A percentile compares a stretch with the other conserved stretches of the same genome.
Evolutionary conservation across 2,113 vertebrate species (phyloP).

Genomic region (Paramormyrops kingsleyae): DNA sequence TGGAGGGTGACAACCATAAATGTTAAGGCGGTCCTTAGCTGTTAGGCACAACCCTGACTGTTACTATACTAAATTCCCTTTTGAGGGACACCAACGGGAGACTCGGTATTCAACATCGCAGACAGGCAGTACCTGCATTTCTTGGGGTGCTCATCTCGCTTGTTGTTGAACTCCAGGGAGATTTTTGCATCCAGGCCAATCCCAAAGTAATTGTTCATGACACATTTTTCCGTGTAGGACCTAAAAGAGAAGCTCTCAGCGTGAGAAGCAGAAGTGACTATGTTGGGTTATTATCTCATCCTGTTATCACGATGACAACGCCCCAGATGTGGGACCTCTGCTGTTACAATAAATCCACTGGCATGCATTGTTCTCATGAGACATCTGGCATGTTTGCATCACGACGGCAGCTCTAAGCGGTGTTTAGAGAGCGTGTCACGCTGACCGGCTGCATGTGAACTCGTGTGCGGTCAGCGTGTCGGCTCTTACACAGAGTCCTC

Average conservation of each 20-base stretch:
- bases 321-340: background rate
- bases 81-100: background rate
- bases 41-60: background rate
- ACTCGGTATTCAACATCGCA: background rate
- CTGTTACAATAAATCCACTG: background rate
- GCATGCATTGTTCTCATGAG: background rate
- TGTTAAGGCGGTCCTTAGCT: background rate
- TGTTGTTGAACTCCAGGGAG: constrained; percentile 94
- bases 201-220: constrained; percentile 98
- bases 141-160: constrained; percentile 86
- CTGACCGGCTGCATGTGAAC: background rate
- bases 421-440: background rate
- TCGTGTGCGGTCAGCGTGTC: background rate
- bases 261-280: background rate
- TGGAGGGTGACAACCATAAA: background rate
- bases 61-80: background rate
- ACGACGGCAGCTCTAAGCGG: background rate
- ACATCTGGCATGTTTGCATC: background rate
- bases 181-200: constrained; percentile 95
- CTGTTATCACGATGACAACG: background rate
- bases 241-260: constrained; percentile 47
- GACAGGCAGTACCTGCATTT: constrained; percentile 76
- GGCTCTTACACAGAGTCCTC: constrained; percentile 74
- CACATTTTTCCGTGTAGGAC: constrained; percentile 82
- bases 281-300: background rate